These are phyloP conservation scores for Papilio elwesi DNA, from an alignment of 2,888 invertebrate species.

Conservation along the genomic window DNA sequence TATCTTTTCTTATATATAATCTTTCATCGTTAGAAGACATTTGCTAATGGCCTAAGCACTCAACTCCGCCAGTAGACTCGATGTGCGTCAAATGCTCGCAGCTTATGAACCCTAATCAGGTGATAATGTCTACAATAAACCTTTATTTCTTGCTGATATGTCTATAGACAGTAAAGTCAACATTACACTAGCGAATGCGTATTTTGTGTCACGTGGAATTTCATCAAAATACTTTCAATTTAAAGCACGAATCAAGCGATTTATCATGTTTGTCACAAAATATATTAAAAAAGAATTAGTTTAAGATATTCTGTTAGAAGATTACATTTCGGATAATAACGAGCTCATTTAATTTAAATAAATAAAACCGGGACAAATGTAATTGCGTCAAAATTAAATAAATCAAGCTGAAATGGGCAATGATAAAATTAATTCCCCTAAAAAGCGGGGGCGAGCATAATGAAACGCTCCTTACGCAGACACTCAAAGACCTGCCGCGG, in stretches of 20 bases:
- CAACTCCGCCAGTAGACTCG: neutral
- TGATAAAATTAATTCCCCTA: constrained; percentile 20
- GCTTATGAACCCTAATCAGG: neutral
- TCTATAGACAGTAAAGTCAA: neutral
- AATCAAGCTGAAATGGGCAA: constrained; percentile 18
- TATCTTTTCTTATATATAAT: too few species aligned
- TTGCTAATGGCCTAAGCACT: neutral
- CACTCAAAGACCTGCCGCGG: constrained; percentile 19
- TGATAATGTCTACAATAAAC: neutral
- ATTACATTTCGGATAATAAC: neutral
- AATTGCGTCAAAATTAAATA: constrained; percentile 14
- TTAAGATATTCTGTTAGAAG: neutral
- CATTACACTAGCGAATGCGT: too few species aligned
- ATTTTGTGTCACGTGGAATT: too few species aligned
- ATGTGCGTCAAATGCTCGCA: neutral
- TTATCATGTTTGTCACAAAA: too few species aligned
- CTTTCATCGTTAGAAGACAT: neutral
- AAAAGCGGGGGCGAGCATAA: constrained; percentile 14
- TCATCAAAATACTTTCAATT: too few species aligned
- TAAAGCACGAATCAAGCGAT: too few species aligned
- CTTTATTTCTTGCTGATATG: neutral
- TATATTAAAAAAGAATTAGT: too few species aligned
- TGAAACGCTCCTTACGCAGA: constrained; percentile 20
- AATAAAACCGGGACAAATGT: constrained; percentile 12
- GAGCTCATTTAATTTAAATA: constrained; percentile 4